Evolutionary conservation across 2,888 invertebrate species (phyloP), one percentile per base, ranked within the genome.

Genomic region (Pediacus dermestoides): DNA sequence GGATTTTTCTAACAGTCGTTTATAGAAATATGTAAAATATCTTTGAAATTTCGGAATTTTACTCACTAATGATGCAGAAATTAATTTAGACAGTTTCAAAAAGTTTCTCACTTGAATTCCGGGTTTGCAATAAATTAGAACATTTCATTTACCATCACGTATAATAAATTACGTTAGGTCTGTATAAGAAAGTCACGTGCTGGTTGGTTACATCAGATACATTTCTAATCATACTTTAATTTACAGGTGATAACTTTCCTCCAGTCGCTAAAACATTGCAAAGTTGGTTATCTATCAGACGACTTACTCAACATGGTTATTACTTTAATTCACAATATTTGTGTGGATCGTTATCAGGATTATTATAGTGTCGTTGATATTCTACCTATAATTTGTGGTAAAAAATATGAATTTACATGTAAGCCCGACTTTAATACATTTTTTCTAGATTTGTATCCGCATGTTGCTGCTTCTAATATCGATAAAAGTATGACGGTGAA

Each of bases 201-300:
- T 34, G 1, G 3, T 12, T 34, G 25, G 18, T 16, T 30, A 7
- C n/a, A 28, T 43, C 23, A 10, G 30, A 22, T 16, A 11, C 34
- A 31, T 13, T 22, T 34, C 4, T 16, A 23, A 14, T 43, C 14
- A 11, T 57, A 57, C 37, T 38, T n/a, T n/a, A n/a, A n/a, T n/a
- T n/a, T n/a, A n/a, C 14, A 62, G 55, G 57, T 60, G n/a, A 43
- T 68, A 18, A 54, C 55, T 3, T 57, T 72, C 25, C 41, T 74
- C 10, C 51, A 63, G 32, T 56, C 57, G n/a, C 44, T 70, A 4
- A 43, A 42, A 12, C 46, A 50, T 8, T 57, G 59, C 18, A 47
- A 48, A 43, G 43, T 53, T 11, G 57, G 57, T 16, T 44, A 53
- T 32, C 32, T 62, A 33, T 34, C 57, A 10, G 46, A 49, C 11